These are phyloP conservation scores for Limnephilus marmoratus DNA, from an alignment of 2,888 invertebrate genomes.

Conservation along the genomic window DNA sequence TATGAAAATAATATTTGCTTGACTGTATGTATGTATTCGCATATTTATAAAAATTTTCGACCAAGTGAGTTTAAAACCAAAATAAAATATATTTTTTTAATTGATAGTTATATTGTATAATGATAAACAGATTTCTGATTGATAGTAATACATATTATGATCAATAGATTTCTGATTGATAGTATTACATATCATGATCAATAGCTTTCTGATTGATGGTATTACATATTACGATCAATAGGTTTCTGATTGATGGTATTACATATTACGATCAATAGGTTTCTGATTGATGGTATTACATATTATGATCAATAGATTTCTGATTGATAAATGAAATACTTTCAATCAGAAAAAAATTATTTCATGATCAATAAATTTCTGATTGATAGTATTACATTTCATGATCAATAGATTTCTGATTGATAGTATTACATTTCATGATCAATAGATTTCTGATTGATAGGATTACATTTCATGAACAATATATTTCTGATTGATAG, in stretches of 20 bases:
- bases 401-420: too few relatives aligned
- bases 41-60: not conserved
- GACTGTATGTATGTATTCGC: not conserved
- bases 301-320: not conserved
- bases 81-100: not conserved
- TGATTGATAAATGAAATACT: not conserved
- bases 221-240: not conserved
- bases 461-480: too few relatives aligned
- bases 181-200: not conserved
- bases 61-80: not conserved
- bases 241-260: not conserved
- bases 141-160: too few relatives aligned
- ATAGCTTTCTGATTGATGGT: not conserved
- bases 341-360: too few relatives aligned
- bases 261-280: not conserved
- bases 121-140: too few relatives aligned
- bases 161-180: too few relatives aligned
- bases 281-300: not conserved
- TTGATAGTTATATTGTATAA: not conserved
- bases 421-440: too few relatives aligned
- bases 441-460: too few relatives aligned
- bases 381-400: too few relatives aligned
- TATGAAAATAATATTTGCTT: constrained; percentile 26
- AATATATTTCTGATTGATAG: too few relatives aligned
- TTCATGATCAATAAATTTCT: too few relatives aligned